Evolutionary conservation across 2,888 invertebrate species (phyloP), one percentile per base, ranked within the genome.

Genomic region (Chloroclysta siterata): DNA sequence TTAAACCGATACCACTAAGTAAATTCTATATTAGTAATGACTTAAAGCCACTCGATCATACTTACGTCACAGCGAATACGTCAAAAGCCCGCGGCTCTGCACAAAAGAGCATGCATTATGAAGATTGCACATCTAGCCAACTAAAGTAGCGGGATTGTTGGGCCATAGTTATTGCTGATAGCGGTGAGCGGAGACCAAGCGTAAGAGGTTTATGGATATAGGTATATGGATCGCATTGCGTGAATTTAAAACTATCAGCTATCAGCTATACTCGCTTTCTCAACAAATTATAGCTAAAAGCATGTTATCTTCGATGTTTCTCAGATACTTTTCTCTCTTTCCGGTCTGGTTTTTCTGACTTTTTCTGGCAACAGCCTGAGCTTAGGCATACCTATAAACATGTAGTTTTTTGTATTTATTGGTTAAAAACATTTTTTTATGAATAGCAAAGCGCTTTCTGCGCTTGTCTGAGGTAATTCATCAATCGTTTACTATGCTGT

Each of bases 41-140:
- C 67, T 61, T 60, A 66, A 68, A 60, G 10, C 63, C 72, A 70
- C 69, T 70, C 65, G 70, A 69, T 72, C 69, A 70, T 70, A 66
- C 70, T 74, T 71, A 73, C 72, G 72, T 74, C 74, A 74, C 64
- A 63, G 63, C n/a, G 66, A 72, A 72, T 70, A 74, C 74, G 74
- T 74, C 74, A 73, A 66, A 63, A 64, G 65, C 78, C 83, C 81
- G 76, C 79, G 76, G 83, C 68, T 64, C 56, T 60, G 78, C 77
- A 84, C 85, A 89, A 89, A 90, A 90, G 85, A 63, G 65, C 89
- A 91, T 91, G 91, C 91, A 93, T 93, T 92, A 93, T 90, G 90
- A 90, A 93, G 93, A 93, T 92, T 92, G 89, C 86, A 85, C 87
- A 90, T 92, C 90, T 89, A 89, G 87, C 87, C 86, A 83, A 89